phyloP scores from a whole-genome alignment of 2,888 invertebrate genomes.

The Lampropteryx suffumata region DNA sequence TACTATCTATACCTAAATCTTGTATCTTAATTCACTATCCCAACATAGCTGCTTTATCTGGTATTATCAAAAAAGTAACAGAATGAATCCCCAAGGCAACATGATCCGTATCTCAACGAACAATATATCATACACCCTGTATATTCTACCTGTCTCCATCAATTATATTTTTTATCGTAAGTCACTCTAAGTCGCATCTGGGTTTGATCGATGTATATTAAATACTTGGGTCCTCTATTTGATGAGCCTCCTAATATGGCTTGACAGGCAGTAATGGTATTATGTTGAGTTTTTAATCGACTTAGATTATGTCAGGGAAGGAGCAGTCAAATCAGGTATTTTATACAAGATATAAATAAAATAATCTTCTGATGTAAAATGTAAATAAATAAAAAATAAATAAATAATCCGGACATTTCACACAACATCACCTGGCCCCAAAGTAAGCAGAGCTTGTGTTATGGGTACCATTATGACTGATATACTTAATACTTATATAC shows the following conservation, averaged over 20 bases:
- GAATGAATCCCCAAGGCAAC: slow-evolving; percentile 10
- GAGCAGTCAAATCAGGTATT: slow-evolving; percentile 2
- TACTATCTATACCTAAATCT: too few species aligned
- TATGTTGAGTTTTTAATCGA: slow-evolving; percentile 42
- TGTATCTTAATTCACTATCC: too few species aligned
- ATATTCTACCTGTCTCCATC: slow-evolving; percentile 69
- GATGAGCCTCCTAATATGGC: slow-evolving; percentile 37
- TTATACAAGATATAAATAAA: too few species aligned
- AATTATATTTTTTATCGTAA: slow-evolving; percentile 73
- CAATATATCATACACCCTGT: slow-evolving; percentile 29
- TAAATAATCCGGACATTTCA: too few species aligned
- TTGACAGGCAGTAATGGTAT: slow-evolving; percentile 37
- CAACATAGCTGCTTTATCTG: too few species aligned
- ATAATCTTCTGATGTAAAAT: too few species aligned
- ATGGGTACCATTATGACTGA: too few species aligned
- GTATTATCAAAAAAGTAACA: slow-evolving; percentile 8
- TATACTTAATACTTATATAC: too few species aligned
- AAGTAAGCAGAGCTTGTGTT: too few species aligned
- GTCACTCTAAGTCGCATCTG: slow-evolving; percentile 65
- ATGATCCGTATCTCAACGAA: slow-evolving; percentile 29
- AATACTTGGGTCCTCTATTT: slow-evolving; percentile 51
- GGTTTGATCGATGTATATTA: slow-evolving; percentile 73
- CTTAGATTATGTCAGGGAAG: slow-evolving; percentile 10
- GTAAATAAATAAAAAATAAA: too few species aligned
- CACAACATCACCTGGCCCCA: too few species aligned